These are phyloP conservation scores for Nyctereutes procyonoides DNA, from an alignment of 2,113 vertebrate species.

Conservation along the genomic window DNA sequence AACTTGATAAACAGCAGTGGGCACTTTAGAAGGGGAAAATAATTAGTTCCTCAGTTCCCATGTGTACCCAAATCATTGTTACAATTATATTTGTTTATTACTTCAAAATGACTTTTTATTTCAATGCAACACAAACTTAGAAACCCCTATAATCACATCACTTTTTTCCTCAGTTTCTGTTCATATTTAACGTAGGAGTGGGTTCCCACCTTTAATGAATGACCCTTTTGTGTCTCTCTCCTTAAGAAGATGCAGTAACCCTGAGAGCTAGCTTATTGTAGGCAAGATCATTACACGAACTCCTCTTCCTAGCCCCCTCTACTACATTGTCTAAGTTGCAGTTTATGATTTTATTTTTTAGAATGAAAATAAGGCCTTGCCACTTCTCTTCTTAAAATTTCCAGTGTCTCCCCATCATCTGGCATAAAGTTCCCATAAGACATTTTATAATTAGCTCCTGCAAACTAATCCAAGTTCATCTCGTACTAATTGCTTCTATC, in stretches of 20 bases:
- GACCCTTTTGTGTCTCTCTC: neutral
- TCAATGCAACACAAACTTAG: conserved; percentile 6
- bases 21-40: conserved; percentile 66
- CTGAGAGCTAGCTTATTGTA: neutral
- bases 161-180: conserved; percentile 43
- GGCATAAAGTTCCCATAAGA: neutral
- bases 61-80: conserved; percentile 59
- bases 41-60: conserved; percentile 67
- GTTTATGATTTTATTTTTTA: neutral
- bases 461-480: neutral
- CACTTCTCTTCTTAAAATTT: neutral
- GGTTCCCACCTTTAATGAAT: neutral
- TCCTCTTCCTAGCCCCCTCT: neutral
- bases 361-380: neutral
- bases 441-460: neutral
- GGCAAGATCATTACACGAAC: neutral
- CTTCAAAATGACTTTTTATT: conserved; percentile 65
- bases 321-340: neutral
- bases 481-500: neutral
- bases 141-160: conserved; percentile 26
- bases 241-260: neutral
- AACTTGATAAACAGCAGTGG: conserved; percentile 70
- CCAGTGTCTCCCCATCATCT: neutral
- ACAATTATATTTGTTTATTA: conserved; percentile 74
- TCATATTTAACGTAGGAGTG: conserved; percentile 13